A percentile compares a stretch with the other conserved stretches of the same genome.
Conservation (phyloP, 2,113 vertebrate species). For the Smithornis capensis region DNA sequence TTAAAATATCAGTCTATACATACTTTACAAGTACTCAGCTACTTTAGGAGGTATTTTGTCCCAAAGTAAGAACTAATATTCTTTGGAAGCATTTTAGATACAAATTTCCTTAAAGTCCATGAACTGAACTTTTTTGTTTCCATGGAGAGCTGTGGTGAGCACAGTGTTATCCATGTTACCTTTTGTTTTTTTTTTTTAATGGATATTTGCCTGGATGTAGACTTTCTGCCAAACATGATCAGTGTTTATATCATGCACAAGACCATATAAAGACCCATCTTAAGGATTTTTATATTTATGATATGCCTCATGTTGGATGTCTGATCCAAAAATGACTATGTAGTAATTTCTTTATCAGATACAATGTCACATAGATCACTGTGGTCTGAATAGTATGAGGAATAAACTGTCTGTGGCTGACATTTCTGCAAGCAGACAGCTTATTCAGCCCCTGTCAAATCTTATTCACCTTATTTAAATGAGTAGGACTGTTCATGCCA, state of each 20-base stretch:
- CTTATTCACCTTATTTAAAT: slow-evolving; percentile 1
- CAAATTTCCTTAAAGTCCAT: not conserved
- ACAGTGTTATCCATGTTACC: not conserved
- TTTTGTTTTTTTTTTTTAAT: not conserved
- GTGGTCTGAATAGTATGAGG: not conserved
- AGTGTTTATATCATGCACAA: not conserved
- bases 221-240: not conserved
- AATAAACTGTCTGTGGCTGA: not conserved
- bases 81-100: not conserved
- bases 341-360: slow-evolving; percentile 48
- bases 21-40: not conserved
- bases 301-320: not conserved
- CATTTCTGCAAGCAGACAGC: not conserved
- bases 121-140: not conserved
- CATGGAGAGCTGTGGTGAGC: not conserved
- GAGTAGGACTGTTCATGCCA: not conserved
- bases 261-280: not conserved
- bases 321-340: not conserved
- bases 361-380: not conserved
- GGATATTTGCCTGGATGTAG: not conserved
- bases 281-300: not conserved
- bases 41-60: not conserved
- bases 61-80: not conserved
- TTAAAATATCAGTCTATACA: not conserved
- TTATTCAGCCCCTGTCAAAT: not conserved